These are phyloP conservation scores for Anguilla marmorata DNA, from an alignment of 2,797 vertebrate species.

Conservation along the genomic window DNA sequence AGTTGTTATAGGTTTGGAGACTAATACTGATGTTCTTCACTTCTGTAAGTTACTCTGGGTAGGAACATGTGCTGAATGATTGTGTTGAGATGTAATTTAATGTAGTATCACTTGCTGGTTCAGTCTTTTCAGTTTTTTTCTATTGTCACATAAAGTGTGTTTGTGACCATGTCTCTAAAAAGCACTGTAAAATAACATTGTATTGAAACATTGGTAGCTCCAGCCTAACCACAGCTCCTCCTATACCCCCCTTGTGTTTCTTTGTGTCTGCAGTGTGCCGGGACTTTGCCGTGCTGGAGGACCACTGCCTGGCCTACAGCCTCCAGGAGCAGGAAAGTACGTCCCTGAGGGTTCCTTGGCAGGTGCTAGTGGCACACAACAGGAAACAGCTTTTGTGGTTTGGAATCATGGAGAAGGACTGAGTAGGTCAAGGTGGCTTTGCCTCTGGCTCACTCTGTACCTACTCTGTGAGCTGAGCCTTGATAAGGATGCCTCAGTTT, in stretches of 20 bases:
- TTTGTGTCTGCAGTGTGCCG: constrained; percentile 78
- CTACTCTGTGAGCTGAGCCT: not conserved
- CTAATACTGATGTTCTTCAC: not conserved
- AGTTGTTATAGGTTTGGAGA: not conserved
- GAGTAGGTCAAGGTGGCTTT: not conserved
- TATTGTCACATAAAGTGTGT: too few relatives aligned
- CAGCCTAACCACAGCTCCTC: constrained; percentile 14
- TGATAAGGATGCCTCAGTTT: not conserved
- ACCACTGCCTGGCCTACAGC: constrained; percentile 93
- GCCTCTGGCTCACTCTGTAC: not conserved
- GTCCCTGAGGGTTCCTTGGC: constrained; percentile 51
- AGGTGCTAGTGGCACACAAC: not conserved
- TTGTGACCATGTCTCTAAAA: too few relatives aligned
- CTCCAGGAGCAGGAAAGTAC: constrained; percentile 99
- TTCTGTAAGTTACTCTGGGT: not conserved
- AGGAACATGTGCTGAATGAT: not conserved
- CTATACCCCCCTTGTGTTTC: not conserved
- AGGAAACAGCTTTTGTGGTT: not conserved
- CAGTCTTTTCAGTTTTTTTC: too few relatives aligned
- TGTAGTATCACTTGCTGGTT: not conserved
- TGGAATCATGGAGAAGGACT: not conserved
- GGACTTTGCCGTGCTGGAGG: constrained; percentile 94
- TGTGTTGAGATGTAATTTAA: not conserved
- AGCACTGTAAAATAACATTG: not conserved
- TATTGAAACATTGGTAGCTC: not conserved